These are phyloP conservation scores for Paramacrobiotus metropolitanus DNA, from an alignment of 1,140 invertebrate species.

Conservation along the genomic window DNA sequence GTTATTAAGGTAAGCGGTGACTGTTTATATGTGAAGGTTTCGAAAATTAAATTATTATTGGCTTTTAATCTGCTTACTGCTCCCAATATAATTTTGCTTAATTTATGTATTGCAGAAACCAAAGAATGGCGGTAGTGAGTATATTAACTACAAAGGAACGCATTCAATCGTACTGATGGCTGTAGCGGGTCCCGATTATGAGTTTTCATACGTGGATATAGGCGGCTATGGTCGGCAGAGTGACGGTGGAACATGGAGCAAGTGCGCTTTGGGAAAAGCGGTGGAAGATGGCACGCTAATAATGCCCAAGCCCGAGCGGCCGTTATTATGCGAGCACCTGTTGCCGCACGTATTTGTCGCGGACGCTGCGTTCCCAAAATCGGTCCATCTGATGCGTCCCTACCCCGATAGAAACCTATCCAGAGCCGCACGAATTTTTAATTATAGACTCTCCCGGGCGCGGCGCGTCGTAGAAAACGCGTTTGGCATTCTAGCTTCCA, in stretches of 20 bases:
- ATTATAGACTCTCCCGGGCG: slow-evolving; percentile 16
- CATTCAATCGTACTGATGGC: slow-evolving; percentile 24
- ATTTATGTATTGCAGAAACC: slow-evolving; percentile 9
- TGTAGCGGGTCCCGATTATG: slow-evolving; percentile 19
- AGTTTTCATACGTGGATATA: slow-evolving; percentile 17
- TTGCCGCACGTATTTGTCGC: slow-evolving; percentile 9
- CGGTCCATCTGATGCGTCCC: slow-evolving; percentile 14
- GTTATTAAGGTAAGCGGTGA: slow-evolving; percentile 15
- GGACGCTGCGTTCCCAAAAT: slow-evolving; percentile 17
- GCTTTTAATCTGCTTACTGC: background rate
- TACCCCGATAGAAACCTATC: slow-evolving; percentile 11
- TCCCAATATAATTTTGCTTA: background rate
- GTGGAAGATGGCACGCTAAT: slow-evolving; percentile 4
- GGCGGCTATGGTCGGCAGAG: slow-evolving; percentile 16
- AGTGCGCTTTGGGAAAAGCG: slow-evolving; percentile 3
- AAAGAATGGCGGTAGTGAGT: slow-evolving; percentile 16
- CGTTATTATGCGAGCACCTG: background rate
- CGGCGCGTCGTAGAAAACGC: slow-evolving; percentile 16
- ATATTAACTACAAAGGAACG: slow-evolving; percentile 27
- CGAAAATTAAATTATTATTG: too few species aligned
- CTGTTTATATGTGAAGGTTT: too few species aligned
- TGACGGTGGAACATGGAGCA: slow-evolving; percentile 14
- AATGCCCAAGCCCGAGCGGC: background rate
- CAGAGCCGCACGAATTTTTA: slow-evolving; percentile 14
- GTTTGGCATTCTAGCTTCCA: slow-evolving; percentile 15